phyloP scores from a whole-genome alignment of 2,888 invertebrate genomes.

The Caenorhabditis wallacei region DNA sequence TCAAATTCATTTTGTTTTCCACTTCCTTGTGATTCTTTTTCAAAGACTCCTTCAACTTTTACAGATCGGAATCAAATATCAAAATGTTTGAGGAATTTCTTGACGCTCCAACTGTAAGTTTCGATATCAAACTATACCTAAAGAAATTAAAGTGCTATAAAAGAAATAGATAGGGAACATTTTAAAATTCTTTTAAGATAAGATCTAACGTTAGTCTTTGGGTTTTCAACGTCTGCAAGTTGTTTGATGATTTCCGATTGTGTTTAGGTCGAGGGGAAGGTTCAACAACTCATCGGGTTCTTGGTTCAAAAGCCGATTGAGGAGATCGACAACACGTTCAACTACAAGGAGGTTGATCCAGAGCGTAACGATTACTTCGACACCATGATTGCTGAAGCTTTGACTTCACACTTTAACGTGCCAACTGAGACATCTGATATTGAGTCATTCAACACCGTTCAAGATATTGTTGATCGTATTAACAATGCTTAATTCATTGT shows the following conservation, averaged over 20 bases:
- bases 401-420: conserved; percentile 29
- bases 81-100: conserved; percentile 20
- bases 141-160: background rate
- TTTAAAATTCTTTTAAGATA: conserved; percentile 32
- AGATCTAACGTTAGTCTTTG: conserved; percentile 35
- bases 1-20: no score
- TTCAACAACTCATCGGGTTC: conserved; percentile 29
- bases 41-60: background rate
- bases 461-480: conserved; percentile 42
- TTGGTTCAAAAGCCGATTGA: conserved; percentile 12
- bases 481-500: conserved; percentile 27
- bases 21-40: background rate
- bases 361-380: conserved; percentile 38
- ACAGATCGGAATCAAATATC: background rate
- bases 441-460: conserved; percentile 33
- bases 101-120: conserved; percentile 19
- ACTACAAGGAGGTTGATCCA: conserved; percentile 25
- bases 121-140: conserved; percentile 10
- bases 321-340: conserved; percentile 2
- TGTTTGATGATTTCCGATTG: conserved; percentile 5
- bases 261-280: conserved; percentile 49
- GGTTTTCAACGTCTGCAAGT: conserved; percentile 18
- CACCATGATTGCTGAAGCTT: conserved; percentile 45
- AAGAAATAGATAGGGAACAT: background rate
- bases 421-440: conserved; percentile 33